Evolutionary conservation across 2,797 vertebrate species (phyloP).

Genomic region (Characodon lateralis): DNA sequence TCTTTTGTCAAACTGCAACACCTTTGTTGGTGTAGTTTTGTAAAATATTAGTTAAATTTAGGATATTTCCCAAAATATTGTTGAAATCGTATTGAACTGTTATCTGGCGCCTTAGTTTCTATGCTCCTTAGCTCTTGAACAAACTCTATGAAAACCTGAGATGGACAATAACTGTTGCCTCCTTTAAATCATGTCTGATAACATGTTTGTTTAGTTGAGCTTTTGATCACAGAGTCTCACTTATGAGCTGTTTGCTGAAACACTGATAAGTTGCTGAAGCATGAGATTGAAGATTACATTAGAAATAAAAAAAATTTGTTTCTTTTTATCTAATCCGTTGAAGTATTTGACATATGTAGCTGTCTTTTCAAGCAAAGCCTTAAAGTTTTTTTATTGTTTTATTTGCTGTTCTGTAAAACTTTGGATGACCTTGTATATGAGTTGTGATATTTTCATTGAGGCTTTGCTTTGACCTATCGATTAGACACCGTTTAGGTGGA

Average conservation of each 20-base stretch:
- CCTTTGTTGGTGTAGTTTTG: no score
- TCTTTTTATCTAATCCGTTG: neutral
- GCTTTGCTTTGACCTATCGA: neutral
- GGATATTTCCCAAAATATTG: neutral
- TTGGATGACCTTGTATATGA: neutral
- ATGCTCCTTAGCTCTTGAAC: neutral
- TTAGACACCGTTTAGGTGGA: neutral
- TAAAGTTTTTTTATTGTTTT: neutral
- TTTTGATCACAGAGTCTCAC: neutral
- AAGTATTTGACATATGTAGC: neutral
- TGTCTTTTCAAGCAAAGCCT: neutral
- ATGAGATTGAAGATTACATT: neutral
- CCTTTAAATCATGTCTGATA: neutral
- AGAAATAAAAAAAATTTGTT: neutral
- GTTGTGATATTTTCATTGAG: neutral
- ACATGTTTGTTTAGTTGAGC: neutral
- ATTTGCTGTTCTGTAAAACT: neutral
- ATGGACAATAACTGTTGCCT: neutral
- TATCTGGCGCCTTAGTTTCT: neutral
- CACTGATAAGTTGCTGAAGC: neutral
- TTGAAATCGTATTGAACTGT: neutral
- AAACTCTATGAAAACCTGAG: neutral
- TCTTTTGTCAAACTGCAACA: no score
- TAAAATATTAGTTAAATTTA: no score
- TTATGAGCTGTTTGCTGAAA: neutral